Conservation (phyloP, 2,113 vertebrate genomes). For the Salvelinus alpinus region DNA sequence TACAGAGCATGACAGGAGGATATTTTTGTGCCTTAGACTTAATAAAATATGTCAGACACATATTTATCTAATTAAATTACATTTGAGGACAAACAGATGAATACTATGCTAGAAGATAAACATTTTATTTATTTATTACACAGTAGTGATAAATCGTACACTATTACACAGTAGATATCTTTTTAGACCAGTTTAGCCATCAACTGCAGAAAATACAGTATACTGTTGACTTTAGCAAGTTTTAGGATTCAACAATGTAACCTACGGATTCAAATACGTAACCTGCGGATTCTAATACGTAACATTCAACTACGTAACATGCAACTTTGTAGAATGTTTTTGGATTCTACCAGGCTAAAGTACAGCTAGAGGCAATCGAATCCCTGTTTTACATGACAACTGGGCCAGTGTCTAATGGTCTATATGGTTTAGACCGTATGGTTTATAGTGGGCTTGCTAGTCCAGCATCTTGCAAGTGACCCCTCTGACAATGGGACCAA, state of each 20-base stretch:
- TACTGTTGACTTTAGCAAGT: not conserved
- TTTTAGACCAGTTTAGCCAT: not conserved
- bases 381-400: not conserved
- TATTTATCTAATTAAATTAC: not conserved
- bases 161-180: not conserved
- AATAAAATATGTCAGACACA: not conserved
- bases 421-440: slow-evolving; percentile 4
- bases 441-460: not conserved
- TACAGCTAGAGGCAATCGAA: not conserved
- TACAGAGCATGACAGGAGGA: slow-evolving; percentile 5
- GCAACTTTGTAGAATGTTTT: too few relatives aligned
- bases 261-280: too few relatives aligned
- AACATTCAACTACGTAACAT: not conserved
- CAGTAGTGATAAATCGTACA: not conserved
- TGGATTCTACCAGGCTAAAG: too few relatives aligned
- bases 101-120: not conserved
- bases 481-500: slow-evolving; percentile 67
- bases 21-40: slow-evolving; percentile 44
- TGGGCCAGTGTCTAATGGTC: too few relatives aligned
- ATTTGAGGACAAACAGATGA: not conserved
- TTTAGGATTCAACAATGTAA: too few relatives aligned
- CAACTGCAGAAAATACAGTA: not conserved
- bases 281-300: too few relatives aligned
- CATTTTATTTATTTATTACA: not conserved
- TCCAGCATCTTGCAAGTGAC: slow-evolving; percentile 7